Conservation (phyloP, 2,797 vertebrate genomes). For the Pagetopsis macropterus region DNA sequence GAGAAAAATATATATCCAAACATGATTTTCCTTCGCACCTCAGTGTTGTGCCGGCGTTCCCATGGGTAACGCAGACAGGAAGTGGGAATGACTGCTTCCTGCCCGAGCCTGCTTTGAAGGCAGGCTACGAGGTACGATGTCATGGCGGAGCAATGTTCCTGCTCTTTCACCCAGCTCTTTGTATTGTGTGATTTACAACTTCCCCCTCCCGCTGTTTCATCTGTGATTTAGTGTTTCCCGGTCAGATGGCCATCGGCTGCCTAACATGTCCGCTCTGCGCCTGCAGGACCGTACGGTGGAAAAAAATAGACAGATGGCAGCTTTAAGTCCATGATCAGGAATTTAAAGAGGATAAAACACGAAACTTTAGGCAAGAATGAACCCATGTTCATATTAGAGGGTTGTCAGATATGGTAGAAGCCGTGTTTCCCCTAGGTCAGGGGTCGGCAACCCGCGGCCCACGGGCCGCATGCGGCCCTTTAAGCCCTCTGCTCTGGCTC, state of each 20-base stretch:
- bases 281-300: constrained; percentile 32
- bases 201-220: constrained; percentile 75
- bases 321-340: constrained; percentile 3
- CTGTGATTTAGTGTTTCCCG: constrained; percentile 82
- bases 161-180: constrained; percentile 78
- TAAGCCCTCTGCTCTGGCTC: no score
- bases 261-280: constrained; percentile 62
- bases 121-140: constrained; percentile 59
- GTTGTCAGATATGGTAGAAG: not conserved
- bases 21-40: constrained; percentile 73
- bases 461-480: no score
- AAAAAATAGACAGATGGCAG: constrained; percentile 22
- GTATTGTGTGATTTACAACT: constrained; percentile 80
- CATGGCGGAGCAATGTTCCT: constrained; percentile 67
- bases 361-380: not conserved
- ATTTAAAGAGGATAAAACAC: constrained; percentile 2
- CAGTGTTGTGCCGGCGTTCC: constrained; percentile 61
- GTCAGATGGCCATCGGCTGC: constrained; percentile 68
- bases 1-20: constrained; percentile 57
- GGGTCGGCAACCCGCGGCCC: no score
- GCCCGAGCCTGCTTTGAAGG: constrained; percentile 77
- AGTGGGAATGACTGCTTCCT: constrained; percentile 83
- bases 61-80: constrained; percentile 73
- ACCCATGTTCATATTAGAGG: not conserved
- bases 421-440: not conserved